phyloP scores from a whole-genome alignment of 2,888 invertebrate species.

The Watsonalla cultraria region DNA sequence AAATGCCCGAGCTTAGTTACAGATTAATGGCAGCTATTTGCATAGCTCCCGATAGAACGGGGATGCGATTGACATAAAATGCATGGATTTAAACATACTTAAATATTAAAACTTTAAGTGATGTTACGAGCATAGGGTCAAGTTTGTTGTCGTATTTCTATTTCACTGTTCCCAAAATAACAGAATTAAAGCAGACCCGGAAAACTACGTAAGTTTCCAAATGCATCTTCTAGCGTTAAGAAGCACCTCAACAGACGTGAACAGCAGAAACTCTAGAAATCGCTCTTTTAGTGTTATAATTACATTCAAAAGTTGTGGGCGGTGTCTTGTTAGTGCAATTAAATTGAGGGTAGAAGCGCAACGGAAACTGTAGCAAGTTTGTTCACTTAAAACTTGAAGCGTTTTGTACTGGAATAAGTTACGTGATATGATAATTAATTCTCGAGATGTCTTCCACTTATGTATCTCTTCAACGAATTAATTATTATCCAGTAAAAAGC shows the following conservation, averaged over 20 bases:
- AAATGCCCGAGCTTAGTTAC: slow-evolving; percentile 38
- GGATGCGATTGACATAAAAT: not conserved
- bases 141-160: too few species aligned
- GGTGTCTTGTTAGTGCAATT: slow-evolving; percentile 55
- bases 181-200: too few species aligned
- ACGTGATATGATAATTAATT: not conserved
- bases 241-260: not conserved
- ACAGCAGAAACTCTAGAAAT: not conserved
- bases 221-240: too few species aligned
- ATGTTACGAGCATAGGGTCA: too few species aligned
- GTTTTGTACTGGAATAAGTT: slow-evolving; percentile 19
- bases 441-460: not conserved
- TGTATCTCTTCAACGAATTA: slow-evolving; percentile 1
- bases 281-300: slow-evolving; percentile 33
- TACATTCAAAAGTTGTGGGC: slow-evolving; percentile 41
- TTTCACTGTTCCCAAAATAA: too few species aligned
- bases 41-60: slow-evolving; percentile 11
- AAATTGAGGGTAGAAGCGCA: slow-evolving; percentile 34
- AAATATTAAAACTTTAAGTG: too few species aligned
- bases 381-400: slow-evolving; percentile 32
- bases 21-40: slow-evolving; percentile 41
- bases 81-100: not conserved
- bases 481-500: not conserved
- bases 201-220: too few species aligned
- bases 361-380: slow-evolving; percentile 26